phyloP scores from a whole-genome alignment of 2,888 invertebrate species.

The Muschampia plurimacula region DNA sequence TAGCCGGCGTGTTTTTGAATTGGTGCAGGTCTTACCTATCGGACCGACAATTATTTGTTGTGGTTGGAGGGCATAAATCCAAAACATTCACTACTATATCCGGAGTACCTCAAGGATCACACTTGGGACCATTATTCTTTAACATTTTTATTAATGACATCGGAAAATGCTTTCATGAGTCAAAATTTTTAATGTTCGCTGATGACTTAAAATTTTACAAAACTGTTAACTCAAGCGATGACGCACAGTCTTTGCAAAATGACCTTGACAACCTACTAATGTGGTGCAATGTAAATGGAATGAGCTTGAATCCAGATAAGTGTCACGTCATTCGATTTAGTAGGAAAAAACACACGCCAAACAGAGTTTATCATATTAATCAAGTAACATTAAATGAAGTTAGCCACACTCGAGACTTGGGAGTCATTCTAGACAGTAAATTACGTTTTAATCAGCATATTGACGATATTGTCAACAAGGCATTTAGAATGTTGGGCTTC shows the following conservation, averaged over 20 bases:
- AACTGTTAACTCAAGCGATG: not conserved
- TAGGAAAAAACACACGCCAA: not conserved
- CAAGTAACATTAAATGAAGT: not conserved
- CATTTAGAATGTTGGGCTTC: not conserved
- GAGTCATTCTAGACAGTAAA: not conserved
- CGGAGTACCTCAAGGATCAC: not conserved
- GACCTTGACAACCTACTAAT: not conserved
- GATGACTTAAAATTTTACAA: slow-evolving; percentile 1
- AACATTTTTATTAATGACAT: slow-evolving; percentile 8
- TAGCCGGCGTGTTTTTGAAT: not conserved
- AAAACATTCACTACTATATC: not conserved
- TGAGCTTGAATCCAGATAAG: not conserved
- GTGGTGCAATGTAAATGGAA: not conserved
- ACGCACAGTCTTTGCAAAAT: not conserved
- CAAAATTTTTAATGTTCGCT: not conserved
- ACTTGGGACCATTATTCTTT: slow-evolving; percentile 12
- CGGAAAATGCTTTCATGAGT: not conserved
- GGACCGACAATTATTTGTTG: not conserved
- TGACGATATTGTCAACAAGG: not conserved
- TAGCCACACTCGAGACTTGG: not conserved
- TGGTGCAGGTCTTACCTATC: not conserved
- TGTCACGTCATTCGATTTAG: not conserved
- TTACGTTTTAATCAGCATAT: not conserved
- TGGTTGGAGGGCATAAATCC: not conserved
- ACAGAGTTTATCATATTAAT: not conserved